Percentiles rank a stretch among this genome's conserved stretches.
Conservation (phyloP, 2,888 invertebrate species). For the Andrena camellia region DNA sequence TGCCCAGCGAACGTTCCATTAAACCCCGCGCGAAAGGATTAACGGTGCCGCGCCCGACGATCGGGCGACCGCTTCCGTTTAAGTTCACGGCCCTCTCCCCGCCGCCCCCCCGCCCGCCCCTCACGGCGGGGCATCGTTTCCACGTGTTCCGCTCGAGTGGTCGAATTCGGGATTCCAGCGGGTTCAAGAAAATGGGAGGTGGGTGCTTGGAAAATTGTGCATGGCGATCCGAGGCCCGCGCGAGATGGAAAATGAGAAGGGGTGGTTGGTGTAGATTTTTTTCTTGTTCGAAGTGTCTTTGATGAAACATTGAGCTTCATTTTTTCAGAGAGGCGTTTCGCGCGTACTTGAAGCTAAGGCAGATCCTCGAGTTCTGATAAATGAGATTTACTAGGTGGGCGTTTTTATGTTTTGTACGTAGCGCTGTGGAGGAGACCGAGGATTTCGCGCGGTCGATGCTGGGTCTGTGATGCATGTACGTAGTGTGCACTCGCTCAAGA, state of each 20-base stretch:
- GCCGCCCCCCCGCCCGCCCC: neutral
- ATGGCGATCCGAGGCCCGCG: conserved; percentile 20
- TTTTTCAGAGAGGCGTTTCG: neutral
- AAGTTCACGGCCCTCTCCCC: neutral
- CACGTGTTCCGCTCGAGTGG: neutral
- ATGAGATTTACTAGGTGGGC: conserved; percentile 10
- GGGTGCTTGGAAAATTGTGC: conserved; percentile 16
- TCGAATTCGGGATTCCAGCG: conserved; percentile 25
- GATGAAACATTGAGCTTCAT: conserved; percentile 31
- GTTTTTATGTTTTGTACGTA: conserved; percentile 7
- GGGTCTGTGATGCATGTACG: neutral
- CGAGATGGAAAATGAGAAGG: conserved; percentile 11
- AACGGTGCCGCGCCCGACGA: conserved; percentile 48
- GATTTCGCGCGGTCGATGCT: neutral
- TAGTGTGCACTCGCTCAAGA: too few relatives aligned
- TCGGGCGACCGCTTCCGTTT: conserved; percentile 42
- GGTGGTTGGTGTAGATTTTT: conserved; percentile 20
- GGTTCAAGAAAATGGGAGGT: conserved; percentile 2
- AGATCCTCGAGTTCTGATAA: conserved; percentile 22
- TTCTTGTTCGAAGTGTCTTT: conserved; percentile 38
- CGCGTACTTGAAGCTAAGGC: neutral
- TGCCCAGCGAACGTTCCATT: conserved; percentile 67
- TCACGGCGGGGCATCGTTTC: conserved; percentile 8
- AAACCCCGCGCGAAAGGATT: conserved; percentile 66
- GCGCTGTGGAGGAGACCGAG: neutral